phyloP scores from a whole-genome alignment of 2,113 vertebrate genomes.

The Leiothrix lutea region DNA sequence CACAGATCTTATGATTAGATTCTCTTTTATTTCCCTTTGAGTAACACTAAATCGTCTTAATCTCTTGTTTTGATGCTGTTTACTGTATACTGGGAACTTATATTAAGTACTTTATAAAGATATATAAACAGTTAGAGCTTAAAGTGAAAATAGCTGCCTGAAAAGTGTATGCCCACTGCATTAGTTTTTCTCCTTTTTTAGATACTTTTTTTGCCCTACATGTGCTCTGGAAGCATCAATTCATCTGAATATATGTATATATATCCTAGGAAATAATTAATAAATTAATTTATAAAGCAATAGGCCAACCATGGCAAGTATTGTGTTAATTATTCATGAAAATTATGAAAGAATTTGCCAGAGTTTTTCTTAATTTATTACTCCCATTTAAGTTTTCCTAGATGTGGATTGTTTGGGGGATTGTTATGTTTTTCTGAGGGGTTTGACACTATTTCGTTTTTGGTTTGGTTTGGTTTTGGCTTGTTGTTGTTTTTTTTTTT shows the following conservation, averaged over 20 bases:
- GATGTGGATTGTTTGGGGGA: rapidly evolving
- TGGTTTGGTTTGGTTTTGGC: rapidly evolving
- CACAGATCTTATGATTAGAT: rapidly evolving
- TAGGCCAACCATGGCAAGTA: rapidly evolving
- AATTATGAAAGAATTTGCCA: not conserved
- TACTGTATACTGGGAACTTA: too few species aligned
- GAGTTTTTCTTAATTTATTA: rapidly evolving
- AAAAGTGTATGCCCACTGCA: rapidly evolving
- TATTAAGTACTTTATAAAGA: rapidly evolving
- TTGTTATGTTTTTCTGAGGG: not conserved
- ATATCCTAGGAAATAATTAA: rapidly evolving
- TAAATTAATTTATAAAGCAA: rapidly evolving
- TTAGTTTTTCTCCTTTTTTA: not conserved
- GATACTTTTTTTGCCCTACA: rapidly evolving
- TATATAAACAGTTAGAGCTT: rapidly evolving
- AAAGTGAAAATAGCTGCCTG: not conserved
- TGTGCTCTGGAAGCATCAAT: rapidly evolving
- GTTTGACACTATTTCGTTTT: rapidly evolving
- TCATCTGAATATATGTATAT: rapidly evolving
- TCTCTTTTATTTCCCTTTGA: rapidly evolving
- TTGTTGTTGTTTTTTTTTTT: too few species aligned
- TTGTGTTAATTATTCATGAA: rapidly evolving
- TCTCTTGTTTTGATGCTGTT: rapidly evolving
- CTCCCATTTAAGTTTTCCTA: rapidly evolving
- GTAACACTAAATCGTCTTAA: not conserved